These are phyloP conservation scores for Drymodes brunneopygia DNA, from an alignment of 2,113 vertebrate species.

Conservation along the genomic window DNA sequence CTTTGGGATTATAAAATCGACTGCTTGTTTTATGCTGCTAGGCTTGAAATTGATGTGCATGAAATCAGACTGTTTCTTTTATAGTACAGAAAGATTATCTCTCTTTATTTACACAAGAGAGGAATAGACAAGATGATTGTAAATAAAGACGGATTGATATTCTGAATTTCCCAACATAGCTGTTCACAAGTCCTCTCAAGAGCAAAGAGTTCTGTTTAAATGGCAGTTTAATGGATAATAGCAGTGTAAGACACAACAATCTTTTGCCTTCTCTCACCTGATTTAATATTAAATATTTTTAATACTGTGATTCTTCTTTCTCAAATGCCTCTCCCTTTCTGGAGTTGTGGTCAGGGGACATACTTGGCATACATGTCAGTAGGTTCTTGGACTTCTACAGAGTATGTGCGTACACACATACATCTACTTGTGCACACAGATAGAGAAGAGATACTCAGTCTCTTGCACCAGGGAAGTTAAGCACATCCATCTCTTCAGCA, in stretches of 20 bases:
- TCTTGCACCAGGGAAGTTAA: neutral
- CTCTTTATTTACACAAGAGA: neutral
- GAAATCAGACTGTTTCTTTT: neutral
- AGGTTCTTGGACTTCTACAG: neutral
- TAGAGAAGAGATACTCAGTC: fast-evolving
- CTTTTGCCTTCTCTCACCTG: neutral
- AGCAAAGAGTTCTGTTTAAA: neutral
- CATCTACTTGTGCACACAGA: neutral
- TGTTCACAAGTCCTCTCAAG: neutral
- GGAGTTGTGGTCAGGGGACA: too few relatives aligned
- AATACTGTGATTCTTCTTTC: neutral
- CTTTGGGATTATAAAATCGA: neutral
- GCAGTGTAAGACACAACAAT: neutral
- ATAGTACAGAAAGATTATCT: neutral
- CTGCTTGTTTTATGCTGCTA: neutral
- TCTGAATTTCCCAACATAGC: neutral
- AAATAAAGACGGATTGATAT: neutral
- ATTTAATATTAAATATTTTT: neutral
- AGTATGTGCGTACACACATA: neutral
- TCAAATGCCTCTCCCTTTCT: neutral
- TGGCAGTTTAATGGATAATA: neutral
- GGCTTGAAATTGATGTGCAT: neutral
- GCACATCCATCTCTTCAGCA: neutral
- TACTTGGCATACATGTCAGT: neutral
- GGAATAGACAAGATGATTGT: neutral